phyloP scores from a whole-genome alignment of 2,888 invertebrate species.

The Nomada lathburiana region DNA sequence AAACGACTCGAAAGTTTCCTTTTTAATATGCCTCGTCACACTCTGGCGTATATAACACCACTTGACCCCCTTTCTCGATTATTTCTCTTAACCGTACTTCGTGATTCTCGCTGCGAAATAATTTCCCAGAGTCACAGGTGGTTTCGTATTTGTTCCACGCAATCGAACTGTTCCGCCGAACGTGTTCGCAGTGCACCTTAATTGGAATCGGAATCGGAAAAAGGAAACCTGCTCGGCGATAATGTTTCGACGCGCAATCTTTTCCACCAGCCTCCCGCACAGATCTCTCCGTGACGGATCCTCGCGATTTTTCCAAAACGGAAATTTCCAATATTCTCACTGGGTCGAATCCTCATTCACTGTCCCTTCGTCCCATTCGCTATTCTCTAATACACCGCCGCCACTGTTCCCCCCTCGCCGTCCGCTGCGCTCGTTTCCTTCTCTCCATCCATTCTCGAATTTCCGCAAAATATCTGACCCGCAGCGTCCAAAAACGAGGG shows the following conservation, averaged over 20 bases:
- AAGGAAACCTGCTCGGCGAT: no score
- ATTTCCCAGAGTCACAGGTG: no score
- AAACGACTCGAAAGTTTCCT: not conserved
- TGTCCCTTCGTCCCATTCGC: not conserved
- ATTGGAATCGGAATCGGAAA: no score
- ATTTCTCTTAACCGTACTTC: not conserved
- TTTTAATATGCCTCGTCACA: not conserved
- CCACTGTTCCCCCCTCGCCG: not conserved
- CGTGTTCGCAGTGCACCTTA: no score
- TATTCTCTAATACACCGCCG: not conserved
- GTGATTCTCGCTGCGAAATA: no score
- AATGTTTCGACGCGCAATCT: not conserved
- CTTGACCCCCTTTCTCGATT: not conserved
- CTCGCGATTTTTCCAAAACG: no score
- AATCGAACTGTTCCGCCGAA: not conserved
- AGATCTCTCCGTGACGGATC: not conserved
- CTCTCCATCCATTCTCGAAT: not conserved
- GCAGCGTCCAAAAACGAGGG: slow-evolving; percentile 34
- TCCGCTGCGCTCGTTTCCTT: slow-evolving; percentile 5
- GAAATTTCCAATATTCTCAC: slow-evolving; percentile 5
- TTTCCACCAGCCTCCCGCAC: not conserved
- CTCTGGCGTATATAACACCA: no score
- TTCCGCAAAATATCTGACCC: slow-evolving; percentile 12
- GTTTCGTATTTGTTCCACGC: not conserved
- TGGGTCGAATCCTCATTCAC: not conserved